Conservation (phyloP, 2,888 invertebrate genomes). For the Oxyscelio sp. region DNA sequence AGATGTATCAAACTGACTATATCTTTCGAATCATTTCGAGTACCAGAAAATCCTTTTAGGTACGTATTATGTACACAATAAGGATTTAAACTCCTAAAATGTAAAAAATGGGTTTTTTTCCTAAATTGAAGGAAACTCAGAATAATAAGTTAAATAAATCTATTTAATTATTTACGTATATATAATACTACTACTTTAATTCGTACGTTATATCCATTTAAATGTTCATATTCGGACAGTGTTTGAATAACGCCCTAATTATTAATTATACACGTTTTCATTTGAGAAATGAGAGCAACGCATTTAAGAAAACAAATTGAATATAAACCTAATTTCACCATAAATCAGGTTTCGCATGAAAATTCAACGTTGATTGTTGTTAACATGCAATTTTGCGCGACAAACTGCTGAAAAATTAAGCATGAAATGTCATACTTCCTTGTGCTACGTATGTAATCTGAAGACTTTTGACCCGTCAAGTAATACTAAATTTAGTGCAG, state of each 20-base stretch:
- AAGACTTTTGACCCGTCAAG: constrained; percentile 51
- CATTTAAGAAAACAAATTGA: neutral
- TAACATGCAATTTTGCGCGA: constrained; percentile 2
- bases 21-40: no score
- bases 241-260: neutral
- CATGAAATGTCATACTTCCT: constrained; percentile 37
- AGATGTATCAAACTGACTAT: no score
- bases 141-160: no score
- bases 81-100: no score
- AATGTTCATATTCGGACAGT: neutral
- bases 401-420: constrained; percentile 7
- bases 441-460: constrained; percentile 44
- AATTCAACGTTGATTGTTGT: neutral
- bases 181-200: constrained; percentile 21
- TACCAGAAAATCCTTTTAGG: no score
- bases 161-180: constrained; percentile 61
- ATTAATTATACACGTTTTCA: neutral
- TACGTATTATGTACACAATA: no score
- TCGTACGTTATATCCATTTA: neutral
- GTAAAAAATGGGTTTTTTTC: no score
- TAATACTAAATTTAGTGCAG: constrained; percentile 40
- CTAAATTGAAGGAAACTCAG: no score
- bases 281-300: neutral
- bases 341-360: neutral
- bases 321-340: neutral